These are phyloP conservation scores for Chironex yamaguchii DNA, from an alignment of 30 jellyfish, hydroid and myxozoan species.

Conservation along the genomic window DNA sequence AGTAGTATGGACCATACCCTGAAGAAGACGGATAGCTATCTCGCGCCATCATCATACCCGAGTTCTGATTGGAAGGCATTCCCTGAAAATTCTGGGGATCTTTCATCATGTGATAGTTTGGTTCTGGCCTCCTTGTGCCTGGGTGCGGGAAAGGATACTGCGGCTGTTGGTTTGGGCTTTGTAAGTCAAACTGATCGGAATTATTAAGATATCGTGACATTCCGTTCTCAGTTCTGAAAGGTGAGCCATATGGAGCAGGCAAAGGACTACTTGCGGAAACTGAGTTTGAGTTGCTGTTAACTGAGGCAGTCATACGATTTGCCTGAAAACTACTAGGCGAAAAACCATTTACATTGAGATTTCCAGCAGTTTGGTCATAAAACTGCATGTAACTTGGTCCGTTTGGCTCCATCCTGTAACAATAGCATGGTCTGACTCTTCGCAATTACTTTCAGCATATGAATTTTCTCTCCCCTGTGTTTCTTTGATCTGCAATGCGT, in stretches of 20 bases:
- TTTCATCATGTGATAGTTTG: constrained; percentile 58
- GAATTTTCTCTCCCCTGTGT: not conserved
- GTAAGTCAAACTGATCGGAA: constrained; percentile 64
- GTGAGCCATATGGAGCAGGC: constrained; percentile 5
- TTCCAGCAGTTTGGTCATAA: constrained; percentile 82
- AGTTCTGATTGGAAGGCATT: not conserved
- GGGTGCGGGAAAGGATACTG: constrained; percentile 59
- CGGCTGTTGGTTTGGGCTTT: constrained; percentile 73
- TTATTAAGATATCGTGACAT: constrained; percentile 70
- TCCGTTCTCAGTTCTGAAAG: constrained; percentile 73
- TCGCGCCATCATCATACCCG: not conserved
- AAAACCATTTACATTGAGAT: constrained; percentile 69
- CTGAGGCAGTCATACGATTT: not conserved
- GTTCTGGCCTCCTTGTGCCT: constrained; percentile 54
- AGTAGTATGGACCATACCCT: not conserved
- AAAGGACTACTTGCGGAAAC: not conserved
- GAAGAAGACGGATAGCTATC: not conserved
- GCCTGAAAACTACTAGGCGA: constrained; percentile 48
- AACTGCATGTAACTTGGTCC: constrained; percentile 81
- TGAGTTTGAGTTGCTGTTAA: not conserved
- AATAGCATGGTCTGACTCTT: constrained; percentile 5
- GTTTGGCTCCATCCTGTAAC: constrained; percentile 77
- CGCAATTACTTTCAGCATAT: not conserved
- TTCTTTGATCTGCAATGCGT: not conserved
- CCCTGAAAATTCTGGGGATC: not conserved